Conservation (phyloP, 2,888 invertebrate species). For the Dicranocentrus wangi region DNA sequence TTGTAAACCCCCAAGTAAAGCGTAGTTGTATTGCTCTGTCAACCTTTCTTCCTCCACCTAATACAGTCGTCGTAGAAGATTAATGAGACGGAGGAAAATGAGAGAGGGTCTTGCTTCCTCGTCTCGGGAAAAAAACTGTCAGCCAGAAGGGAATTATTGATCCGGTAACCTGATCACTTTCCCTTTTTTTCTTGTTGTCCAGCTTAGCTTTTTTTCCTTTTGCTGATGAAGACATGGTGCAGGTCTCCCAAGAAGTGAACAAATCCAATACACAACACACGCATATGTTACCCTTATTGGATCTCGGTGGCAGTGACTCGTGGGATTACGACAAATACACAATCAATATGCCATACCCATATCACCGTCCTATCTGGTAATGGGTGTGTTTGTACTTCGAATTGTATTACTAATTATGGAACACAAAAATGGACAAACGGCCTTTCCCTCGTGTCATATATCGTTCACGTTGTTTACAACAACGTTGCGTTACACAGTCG, state of each 20-base stretch:
- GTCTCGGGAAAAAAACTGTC: constrained; percentile 60
- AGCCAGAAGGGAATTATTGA: constrained; percentile 63
- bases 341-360: constrained; percentile 37
- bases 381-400: too few relatives aligned
- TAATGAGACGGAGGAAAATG: constrained; percentile 46
- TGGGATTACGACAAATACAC: constrained; percentile 57
- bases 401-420: too few relatives aligned
- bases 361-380: too few relatives aligned
- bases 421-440: too few relatives aligned
- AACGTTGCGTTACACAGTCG: too few relatives aligned
- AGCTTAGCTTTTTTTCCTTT: constrained; percentile 6
- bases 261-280: too few relatives aligned
- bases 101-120: constrained; percentile 30
- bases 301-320: constrained; percentile 38
- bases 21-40: neutral
- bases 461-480: neutral
- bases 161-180: constrained; percentile 66
- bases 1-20: too few relatives aligned
- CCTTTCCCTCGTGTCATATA: too few relatives aligned
- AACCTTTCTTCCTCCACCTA: neutral
- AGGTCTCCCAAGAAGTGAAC: neutral
- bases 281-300: neutral
- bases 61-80: constrained; percentile 31
- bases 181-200: constrained; percentile 39
- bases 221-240: constrained; percentile 8